A percentile compares a stretch with the other conserved stretches of the same genome.
Evolutionary conservation across 2,113 vertebrate species (phyloP).

Genomic region (Poeciliopsis occidentalis): DNA sequence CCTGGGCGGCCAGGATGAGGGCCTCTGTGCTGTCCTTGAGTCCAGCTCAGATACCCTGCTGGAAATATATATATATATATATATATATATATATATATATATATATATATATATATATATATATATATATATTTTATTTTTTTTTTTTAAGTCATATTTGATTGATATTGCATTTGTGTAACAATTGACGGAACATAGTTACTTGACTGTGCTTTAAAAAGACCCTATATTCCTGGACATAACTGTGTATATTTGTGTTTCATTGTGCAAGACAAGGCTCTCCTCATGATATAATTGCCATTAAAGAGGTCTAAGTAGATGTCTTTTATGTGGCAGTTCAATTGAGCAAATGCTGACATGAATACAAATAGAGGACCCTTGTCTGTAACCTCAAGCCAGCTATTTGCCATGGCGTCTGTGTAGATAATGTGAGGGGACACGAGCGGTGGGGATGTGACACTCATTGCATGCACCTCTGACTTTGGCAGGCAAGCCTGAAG

Average conservation of each 20-base stretch:
- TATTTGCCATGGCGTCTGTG: conserved; percentile 66
- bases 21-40: too few relatives aligned
- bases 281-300: conserved; percentile 56
- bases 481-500: conserved; percentile 55
- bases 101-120: too few relatives aligned
- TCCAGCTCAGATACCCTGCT: too few relatives aligned
- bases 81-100: too few relatives aligned
- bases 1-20: too few relatives aligned
- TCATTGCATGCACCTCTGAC: conserved; percentile 64
- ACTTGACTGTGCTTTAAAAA: too few relatives aligned
- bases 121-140: too few relatives aligned
- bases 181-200: too few relatives aligned
- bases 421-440: conserved; percentile 78
- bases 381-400: conserved; percentile 61
- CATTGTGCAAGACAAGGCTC: conserved; percentile 18
- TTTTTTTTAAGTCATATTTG: too few relatives aligned
- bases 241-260: conserved; percentile 21
- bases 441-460: conserved; percentile 62
- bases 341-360: conserved; percentile 56
- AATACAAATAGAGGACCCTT: conserved; percentile 65
- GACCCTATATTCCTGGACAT: background rate
- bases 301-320: conserved; percentile 40
- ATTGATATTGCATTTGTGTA: too few relatives aligned
- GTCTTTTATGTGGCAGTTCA: conserved; percentile 43
- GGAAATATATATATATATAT: too few relatives aligned